Percentiles rank a stretch among this genome's conserved stretches.
These are phyloP conservation scores for Anoplolepis gracilipes DNA, from an alignment of 1,140 invertebrate species.

Conservation along the genomic window DNA sequence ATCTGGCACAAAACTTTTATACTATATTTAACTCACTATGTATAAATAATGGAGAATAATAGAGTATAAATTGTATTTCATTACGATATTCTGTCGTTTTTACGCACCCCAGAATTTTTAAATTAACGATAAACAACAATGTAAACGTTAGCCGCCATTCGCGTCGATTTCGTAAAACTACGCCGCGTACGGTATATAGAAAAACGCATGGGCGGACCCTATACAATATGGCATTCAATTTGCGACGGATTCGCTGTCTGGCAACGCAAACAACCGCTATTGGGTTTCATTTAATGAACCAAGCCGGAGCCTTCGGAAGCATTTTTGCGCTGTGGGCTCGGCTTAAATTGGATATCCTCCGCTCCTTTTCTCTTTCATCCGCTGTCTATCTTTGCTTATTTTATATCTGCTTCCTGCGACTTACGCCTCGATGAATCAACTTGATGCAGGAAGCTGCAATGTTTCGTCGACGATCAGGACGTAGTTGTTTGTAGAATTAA, in stretches of 20 bases:
- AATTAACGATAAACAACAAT: conserved; percentile 60
- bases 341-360: conserved; percentile 78
- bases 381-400: conserved; percentile 63
- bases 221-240: conserved; percentile 83
- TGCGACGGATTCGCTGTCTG: conserved; percentile 79
- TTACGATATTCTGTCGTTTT: neutral
- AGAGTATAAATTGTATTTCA: neutral
- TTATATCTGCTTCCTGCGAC: conserved; percentile 72
- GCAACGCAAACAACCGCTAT: conserved; percentile 82
- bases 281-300: conserved; percentile 83
- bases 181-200: conserved; percentile 41
- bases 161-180: conserved; percentile 59
- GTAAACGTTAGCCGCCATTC: conserved; percentile 28
- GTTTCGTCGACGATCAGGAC: neutral
- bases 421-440: conserved; percentile 64
- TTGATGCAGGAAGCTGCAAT: conserved; percentile 25
- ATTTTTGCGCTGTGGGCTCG: conserved; percentile 79
- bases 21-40: neutral
- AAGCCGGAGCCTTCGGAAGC: conserved; percentile 77
- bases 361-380: conserved; percentile 48
- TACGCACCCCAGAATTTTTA: conserved; percentile 32
- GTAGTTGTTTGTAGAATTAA: conserved; percentile 2
- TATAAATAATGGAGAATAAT: neutral
- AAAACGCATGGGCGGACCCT: conserved; percentile 67
- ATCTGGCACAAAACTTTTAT: neutral